phyloP scores from a whole-genome alignment of 2,797 vertebrate genomes.

The Rallus crepitans region DNA sequence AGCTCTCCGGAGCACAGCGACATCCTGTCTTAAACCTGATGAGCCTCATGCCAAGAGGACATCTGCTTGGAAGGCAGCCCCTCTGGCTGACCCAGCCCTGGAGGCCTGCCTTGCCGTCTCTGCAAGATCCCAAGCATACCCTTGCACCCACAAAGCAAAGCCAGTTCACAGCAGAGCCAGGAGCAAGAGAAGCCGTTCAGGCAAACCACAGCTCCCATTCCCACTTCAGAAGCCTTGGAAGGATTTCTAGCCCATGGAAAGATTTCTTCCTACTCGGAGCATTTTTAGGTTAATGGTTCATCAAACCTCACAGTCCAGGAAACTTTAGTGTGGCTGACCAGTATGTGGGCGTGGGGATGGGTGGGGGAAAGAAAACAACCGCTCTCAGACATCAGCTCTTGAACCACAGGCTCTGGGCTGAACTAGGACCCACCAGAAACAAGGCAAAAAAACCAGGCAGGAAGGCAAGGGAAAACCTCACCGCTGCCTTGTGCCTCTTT shows the following conservation, averaged over 20 bases:
- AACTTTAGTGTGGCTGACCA: conserved; percentile 29
- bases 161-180: conserved; percentile 20
- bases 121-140: conserved; percentile 42
- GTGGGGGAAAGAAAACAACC: background rate
- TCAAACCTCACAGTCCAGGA: conserved; percentile 47
- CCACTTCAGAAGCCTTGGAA: conserved; percentile 36
- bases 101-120: conserved; percentile 25
- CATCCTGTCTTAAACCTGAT: conserved; percentile 57
- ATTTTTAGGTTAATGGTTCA: conserved; percentile 62
- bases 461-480: background rate
- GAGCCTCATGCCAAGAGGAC: background rate
- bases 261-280: conserved; percentile 36
- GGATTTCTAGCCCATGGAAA: conserved; percentile 35
- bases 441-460: background rate
- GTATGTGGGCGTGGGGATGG: background rate
- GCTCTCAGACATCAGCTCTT: background rate
- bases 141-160: conserved; percentile 25
- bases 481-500: background rate
- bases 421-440: background rate
- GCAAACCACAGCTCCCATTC: conserved; percentile 48
- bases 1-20: conserved; percentile 28
- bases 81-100: background rate
- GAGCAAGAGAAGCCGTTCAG: background rate
- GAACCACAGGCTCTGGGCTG: background rate
- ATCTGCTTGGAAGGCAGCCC: conserved; percentile 48